A percentile compares a stretch with the other conserved stretches of the same genome.
phyloP scores from a whole-genome alignment of 37 sponge, comb jelly and placozoan genomes.

The Corticium candelabrum region DNA sequence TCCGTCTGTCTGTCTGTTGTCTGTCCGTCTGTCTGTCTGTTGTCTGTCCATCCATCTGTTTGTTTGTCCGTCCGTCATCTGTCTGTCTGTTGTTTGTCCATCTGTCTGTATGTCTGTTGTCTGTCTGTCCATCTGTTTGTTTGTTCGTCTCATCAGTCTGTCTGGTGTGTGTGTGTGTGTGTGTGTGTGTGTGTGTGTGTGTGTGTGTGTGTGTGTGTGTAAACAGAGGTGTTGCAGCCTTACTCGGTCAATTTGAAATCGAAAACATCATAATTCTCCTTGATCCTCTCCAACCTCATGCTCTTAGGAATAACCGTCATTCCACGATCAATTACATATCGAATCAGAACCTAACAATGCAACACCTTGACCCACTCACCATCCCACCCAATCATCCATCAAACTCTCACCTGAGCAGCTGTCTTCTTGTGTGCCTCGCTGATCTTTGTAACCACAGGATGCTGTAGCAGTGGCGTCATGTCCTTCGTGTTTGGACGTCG shows the following conservation, averaged over 20 bases:
- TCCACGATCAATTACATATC: slow-evolving; percentile 70
- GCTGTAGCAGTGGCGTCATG: background rate
- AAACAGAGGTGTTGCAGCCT: too few species aligned
- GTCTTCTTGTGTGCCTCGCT: background rate
- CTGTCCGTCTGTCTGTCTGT: too few species aligned
- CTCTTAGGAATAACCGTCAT: slow-evolving; percentile 71
- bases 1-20: too few species aligned
- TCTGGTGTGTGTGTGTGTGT: too few species aligned
- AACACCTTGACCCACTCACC: background rate
- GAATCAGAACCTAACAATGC: slow-evolving; percentile 48
- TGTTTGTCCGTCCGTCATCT: too few species aligned
- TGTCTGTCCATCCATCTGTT: too few species aligned
- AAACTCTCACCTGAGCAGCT: background rate
- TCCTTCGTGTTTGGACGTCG: background rate
- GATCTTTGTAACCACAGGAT: background rate
- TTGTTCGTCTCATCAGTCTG: too few species aligned
- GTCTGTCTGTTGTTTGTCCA: too few species aligned
- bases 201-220: too few species aligned
- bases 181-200: too few species aligned
- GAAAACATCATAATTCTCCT: slow-evolving; percentile 68
- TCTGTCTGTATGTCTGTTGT: too few species aligned
- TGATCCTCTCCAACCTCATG: slow-evolving; percentile 44
- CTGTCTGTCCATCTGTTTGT: too few species aligned
- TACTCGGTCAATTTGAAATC: slow-evolving; percentile 40
- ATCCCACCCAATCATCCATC: background rate